phyloP scores from a whole-genome alignment of 2,113 vertebrate genomes.

The Lathamus discolor region DNA sequence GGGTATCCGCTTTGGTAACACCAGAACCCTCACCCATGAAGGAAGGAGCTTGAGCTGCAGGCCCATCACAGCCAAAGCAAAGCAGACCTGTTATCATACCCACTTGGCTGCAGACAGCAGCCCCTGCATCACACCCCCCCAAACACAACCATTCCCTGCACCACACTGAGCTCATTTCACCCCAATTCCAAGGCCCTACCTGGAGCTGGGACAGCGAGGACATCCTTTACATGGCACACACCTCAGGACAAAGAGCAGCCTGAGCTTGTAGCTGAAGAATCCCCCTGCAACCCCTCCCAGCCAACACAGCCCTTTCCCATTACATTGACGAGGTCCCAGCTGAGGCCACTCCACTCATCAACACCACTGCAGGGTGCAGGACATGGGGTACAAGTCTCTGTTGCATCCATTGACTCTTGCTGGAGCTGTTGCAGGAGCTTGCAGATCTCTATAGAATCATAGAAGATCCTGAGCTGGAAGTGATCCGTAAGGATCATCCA shows the following conservation, averaged over 20 bases:
- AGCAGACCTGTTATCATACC: accelerated
- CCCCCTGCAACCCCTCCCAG: neutral
- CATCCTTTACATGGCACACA: neutral
- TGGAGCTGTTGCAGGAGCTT: neutral
- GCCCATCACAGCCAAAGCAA: neutral
- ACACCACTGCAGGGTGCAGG: neutral
- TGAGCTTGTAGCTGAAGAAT: accelerated
- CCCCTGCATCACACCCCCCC: accelerated
- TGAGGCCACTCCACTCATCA: neutral
- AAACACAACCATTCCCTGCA: neutral
- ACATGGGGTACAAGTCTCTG: neutral
- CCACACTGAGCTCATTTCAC: neutral
- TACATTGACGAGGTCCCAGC: accelerated
- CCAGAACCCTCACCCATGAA: neutral
- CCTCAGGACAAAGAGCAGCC: accelerated
- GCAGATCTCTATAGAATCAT: neutral
- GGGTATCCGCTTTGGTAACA: neutral
- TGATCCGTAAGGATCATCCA: neutral
- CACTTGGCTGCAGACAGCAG: neutral
- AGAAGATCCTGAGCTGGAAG: neutral
- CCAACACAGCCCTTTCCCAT: neutral
- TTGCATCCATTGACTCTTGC: neutral
- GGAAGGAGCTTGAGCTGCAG: neutral
- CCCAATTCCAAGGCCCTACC: accelerated
- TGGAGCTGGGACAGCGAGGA: accelerated